Percentiles rank a stretch among this genome's conserved stretches.
phyloP scores from a whole-genome alignment of 37 sponge, comb jelly and placozoan species.

The Agelas oroides region DNA sequence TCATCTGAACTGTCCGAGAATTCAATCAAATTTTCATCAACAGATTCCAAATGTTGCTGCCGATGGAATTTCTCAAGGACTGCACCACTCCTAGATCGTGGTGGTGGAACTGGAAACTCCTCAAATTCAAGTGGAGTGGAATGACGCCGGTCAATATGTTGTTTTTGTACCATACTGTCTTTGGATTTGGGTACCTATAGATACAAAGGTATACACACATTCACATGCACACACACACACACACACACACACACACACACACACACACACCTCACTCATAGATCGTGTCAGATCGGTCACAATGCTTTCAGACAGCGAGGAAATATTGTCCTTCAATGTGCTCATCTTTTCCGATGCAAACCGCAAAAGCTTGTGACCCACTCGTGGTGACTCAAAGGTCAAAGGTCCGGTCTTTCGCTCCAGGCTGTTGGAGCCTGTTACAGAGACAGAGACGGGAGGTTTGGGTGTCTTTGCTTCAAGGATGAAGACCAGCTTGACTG shows the following conservation, averaged over 20 bases:
- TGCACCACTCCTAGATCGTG: neutral
- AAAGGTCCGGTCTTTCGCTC: neutral
- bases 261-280: neutral
- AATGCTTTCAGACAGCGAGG: neutral
- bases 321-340: neutral
- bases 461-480: neutral
- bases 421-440: neutral
- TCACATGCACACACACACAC: neutral
- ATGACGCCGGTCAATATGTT: no score
- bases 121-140: no score
- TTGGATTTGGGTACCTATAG: no score
- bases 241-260: no score
- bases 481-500: conserved; percentile 57
- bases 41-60: no score
- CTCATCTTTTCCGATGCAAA: conserved; percentile 5
- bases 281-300: neutral
- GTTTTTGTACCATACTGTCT: no score
- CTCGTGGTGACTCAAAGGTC: neutral
- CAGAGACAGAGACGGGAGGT: neutral
- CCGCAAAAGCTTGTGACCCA: neutral
- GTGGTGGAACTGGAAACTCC: no score
- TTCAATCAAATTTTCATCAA: neutral
- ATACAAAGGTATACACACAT: neutral
- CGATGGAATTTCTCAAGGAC: neutral
- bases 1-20: neutral